Evolutionary conservation across 2,888 invertebrate species (phyloP), one percentile per base, ranked within the genome.

Genomic region (Stenurella melanura): DNA sequence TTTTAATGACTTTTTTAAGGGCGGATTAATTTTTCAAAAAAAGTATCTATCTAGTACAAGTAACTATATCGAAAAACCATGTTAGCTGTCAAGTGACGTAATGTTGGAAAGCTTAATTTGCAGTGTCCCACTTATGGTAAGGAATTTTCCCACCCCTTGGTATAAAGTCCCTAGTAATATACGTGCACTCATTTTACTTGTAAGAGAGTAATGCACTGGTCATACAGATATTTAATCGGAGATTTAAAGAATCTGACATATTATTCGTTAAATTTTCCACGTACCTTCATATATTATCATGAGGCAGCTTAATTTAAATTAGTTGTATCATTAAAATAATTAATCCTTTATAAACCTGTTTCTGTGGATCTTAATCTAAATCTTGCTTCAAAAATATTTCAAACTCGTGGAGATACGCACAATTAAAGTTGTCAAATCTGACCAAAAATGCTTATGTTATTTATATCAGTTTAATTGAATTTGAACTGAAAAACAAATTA

Each of bases 401-500:
- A 15, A 15, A 50, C 50, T 50, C n/a, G 50, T n/a, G 50, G 50
- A 50, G 50, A 50, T 50, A 50, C 50, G 50, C 50, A 50, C 50
- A n/a, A 50, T 50, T 50, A 50, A n/a, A 50, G 50, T 50, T n/a
- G 50, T 50, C 50, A n/a, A 50, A 50, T 50, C n/a, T 50, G 50
- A 50, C 50, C 15, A 50, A 50, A 50, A 50, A 50, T 50, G 50
- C 50, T 26, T 26, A 26, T 26, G 21, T 50, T 50, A 50, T 50
- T n/a, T 58, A 58, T 21, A 58, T 58, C 11, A 1, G 10, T 58
- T 58, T 58, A 58, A 58, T 21, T 21, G 5, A 57, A 19, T 57
- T 18, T 57, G 18, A 57, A 57, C 18, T 57, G 18, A 58, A 19
- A 58, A 50, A 6, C n/a, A 4, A 50, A 50, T 50, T 50, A 50